Percentiles rank a stretch among this genome's conserved stretches.
Evolutionary conservation across 2,113 vertebrate species (phyloP).

Genomic region (Suncus etruscus): DNA sequence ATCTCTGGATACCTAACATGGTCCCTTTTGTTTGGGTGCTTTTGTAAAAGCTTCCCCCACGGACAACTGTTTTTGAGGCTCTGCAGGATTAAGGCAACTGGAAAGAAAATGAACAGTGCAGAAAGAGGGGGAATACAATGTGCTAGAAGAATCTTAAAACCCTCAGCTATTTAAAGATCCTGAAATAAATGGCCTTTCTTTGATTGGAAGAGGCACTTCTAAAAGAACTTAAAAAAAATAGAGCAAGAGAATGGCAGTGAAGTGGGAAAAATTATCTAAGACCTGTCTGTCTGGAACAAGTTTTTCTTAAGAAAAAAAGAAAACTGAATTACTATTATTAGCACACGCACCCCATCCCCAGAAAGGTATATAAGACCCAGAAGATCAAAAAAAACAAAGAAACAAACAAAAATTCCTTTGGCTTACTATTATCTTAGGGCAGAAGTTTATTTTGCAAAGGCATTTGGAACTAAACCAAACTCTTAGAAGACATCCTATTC

Average conservation of each 20-base stretch:
- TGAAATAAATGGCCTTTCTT: constrained; percentile 64
- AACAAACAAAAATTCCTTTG: background rate
- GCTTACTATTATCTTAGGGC: background rate
- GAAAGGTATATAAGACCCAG: background rate
- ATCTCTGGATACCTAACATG: background rate
- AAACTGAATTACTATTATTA: constrained; percentile 31
- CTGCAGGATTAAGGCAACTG: constrained; percentile 20
- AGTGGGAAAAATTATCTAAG: constrained; percentile 52
- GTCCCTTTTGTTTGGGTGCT: background rate
- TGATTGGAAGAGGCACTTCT: constrained; percentile 69
- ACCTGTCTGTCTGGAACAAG: background rate
- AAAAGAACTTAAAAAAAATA: constrained; percentile 55
- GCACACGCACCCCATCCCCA: background rate
- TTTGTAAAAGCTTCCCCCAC: constrained; percentile 7
- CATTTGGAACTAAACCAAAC: background rate
- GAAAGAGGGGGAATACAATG: constrained; percentile 42
- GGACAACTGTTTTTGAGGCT: constrained; percentile 36
- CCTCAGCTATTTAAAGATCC: constrained; percentile 57
- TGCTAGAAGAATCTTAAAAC: constrained; percentile 63
- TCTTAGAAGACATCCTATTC: background rate
- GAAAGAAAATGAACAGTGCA: constrained; percentile 42
- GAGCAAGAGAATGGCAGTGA: constrained; percentile 44
- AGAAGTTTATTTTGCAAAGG: constrained; percentile 15
- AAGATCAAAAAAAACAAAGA: constrained; percentile 11
- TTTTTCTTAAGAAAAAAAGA: constrained; percentile 48